Percentiles rank a stretch among this genome's conserved stretches.
Conservation (phyloP, 2,888 invertebrate genomes). For the Eristalinus sepulchralis region DNA sequence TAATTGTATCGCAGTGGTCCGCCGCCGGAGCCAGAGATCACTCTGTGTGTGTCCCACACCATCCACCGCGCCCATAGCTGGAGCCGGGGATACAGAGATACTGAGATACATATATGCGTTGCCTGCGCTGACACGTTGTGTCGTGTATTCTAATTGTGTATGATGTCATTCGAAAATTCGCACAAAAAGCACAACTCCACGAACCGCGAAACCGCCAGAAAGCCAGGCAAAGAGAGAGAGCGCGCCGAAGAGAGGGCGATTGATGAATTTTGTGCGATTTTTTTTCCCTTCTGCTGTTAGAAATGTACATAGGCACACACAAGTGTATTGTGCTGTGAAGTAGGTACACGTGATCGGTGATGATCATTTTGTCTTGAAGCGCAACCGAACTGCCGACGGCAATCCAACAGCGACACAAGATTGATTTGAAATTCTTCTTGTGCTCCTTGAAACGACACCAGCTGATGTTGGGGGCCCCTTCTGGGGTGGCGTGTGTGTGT, state of each 20-base stretch:
- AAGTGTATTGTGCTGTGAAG: background rate
- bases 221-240: background rate
- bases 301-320: background rate
- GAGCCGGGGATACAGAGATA: background rate
- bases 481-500: background rate
- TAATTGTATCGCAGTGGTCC: conserved; percentile 11
- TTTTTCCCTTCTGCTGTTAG: conserved; percentile 6
- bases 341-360: background rate
- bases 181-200: conserved; percentile 17
- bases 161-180: conserved; percentile 65
- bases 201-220: background rate
- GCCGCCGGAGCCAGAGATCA: conserved; percentile 1
- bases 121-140: conserved; percentile 42
- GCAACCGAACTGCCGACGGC: conserved; percentile 32
- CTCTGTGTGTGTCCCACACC: background rate
- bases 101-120: background rate
- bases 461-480: conserved; percentile 4
- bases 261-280: conserved; percentile 35
- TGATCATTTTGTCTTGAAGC: background rate
- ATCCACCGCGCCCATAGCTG: background rate
- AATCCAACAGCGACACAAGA: conserved; percentile 15
- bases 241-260: background rate
- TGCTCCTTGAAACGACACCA: background rate
- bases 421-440: background rate
- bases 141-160: conserved; percentile 54